phyloP scores from a whole-genome alignment of 2,113 vertebrate species.

The Pagrus major region DNA sequence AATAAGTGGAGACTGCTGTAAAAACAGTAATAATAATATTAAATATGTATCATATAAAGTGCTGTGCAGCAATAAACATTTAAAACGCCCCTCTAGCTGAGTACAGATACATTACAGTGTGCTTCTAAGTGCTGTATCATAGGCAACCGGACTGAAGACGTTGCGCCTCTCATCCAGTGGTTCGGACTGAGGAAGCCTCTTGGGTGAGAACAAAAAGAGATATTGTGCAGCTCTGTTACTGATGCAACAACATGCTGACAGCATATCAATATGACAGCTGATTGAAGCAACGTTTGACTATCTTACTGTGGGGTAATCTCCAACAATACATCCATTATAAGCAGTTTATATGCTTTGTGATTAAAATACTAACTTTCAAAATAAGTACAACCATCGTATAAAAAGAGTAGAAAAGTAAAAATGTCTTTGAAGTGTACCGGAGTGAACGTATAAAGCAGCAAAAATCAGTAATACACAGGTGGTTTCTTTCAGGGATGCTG shows the following conservation, averaged over 20 bases:
- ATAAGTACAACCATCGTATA: not conserved
- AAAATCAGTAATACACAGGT: no score
- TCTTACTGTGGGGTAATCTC: not conserved
- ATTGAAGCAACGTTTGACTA: not conserved
- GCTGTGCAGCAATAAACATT: not conserved
- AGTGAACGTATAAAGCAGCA: no score
- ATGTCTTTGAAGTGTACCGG: no score
- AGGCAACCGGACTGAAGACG: no score
- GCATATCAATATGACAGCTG: not conserved
- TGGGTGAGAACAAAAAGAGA: no score
- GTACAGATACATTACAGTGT: not conserved
- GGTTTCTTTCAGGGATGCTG: not conserved
- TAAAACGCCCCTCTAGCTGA: no score
- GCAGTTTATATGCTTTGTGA: not conserved
- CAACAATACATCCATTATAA: not conserved
- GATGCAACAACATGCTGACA: not conserved
- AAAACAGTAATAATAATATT: not conserved
- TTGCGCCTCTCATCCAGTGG: no score
- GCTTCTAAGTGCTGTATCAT: no score
- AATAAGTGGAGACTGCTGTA: not conserved
- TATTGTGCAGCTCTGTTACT: no score
- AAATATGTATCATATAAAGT: no score
- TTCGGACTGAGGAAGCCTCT: no score
- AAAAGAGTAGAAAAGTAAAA: no score
- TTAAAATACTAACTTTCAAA: not conserved